These are phyloP conservation scores for Maconellicoccus hirsutus DNA, from an alignment of 1,140 invertebrate genomes.

Conservation along the genomic window DNA sequence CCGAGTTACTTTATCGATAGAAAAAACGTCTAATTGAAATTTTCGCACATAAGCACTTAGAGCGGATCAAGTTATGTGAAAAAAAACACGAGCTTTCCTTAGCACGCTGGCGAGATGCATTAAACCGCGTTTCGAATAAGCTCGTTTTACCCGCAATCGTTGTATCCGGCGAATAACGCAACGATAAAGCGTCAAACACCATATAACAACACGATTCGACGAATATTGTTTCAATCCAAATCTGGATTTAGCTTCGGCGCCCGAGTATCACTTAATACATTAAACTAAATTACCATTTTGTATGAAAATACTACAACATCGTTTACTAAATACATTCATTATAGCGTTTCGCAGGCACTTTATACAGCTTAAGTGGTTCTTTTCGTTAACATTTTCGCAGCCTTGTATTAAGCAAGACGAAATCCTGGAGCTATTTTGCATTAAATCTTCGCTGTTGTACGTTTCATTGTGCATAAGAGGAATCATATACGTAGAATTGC, in stretches of 20 bases:
- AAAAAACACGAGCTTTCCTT: too few species aligned
- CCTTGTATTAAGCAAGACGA: background rate
- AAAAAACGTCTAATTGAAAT: too few species aligned
- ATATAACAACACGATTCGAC: background rate
- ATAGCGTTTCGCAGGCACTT: background rate
- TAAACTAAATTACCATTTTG: conserved; percentile 1
- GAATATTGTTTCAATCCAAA: background rate
- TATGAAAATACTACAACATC: background rate
- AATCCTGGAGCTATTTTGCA: background rate
- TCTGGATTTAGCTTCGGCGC: background rate
- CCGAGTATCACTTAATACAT: background rate
- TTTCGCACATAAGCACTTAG: too few species aligned
- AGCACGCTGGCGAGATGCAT: too few species aligned
- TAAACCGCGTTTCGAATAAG: too few species aligned
- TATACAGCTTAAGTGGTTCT: background rate
- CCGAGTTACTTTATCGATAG: too few species aligned
- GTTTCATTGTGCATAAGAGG: too few species aligned
- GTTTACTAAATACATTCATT: background rate
- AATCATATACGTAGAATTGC: too few species aligned
- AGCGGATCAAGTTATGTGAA: too few species aligned
- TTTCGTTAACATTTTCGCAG: background rate
- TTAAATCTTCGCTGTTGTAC: background rate
- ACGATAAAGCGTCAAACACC: background rate
- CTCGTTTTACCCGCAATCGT: too few species aligned
- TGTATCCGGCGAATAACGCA: too few species aligned